phyloP scores from a whole-genome alignment of 1,140 invertebrate species.

The Drosophila leontia region DNA sequence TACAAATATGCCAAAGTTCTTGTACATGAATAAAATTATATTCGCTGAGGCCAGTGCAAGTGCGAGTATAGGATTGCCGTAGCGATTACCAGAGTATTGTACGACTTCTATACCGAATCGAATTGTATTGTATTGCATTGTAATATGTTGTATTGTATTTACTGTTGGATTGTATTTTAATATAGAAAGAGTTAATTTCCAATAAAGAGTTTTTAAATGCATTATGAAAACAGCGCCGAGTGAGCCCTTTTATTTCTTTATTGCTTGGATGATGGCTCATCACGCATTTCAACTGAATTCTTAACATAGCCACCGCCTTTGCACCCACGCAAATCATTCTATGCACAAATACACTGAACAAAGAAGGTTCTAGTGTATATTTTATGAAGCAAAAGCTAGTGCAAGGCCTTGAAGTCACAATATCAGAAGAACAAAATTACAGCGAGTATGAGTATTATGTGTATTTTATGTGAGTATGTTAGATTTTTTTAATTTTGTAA shows the following conservation, averaged over 20 bases:
- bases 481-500: background rate
- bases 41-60: slow-evolving; percentile 3
- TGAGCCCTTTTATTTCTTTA: slow-evolving; percentile 3
- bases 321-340: slow-evolving; percentile 5
- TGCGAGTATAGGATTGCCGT: slow-evolving; percentile 7
- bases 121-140: slow-evolving; percentile 74
- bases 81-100: slow-evolving; percentile 24
- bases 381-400: background rate
- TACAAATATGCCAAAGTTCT: slow-evolving; percentile 23
- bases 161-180: slow-evolving; percentile 83
- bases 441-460: background rate
- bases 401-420: too few species aligned
- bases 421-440: too few species aligned
- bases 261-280: background rate
- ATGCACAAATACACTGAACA: slow-evolving; percentile 7
- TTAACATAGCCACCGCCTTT: slow-evolving; percentile 2
- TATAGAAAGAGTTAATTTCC: slow-evolving; percentile 78
- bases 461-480: background rate
- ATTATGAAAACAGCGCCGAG: slow-evolving; percentile 40
- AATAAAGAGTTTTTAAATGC: slow-evolving; percentile 78
- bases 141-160: slow-evolving; percentile 82
- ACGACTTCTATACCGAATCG: slow-evolving; percentile 43
- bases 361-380: background rate
- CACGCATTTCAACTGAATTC: slow-evolving; percentile 4
- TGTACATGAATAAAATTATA: slow-evolving; percentile 5